Evolutionary conservation across 1,140 invertebrate genomes (phyloP).

Genomic region (Fopius arisanus): DNA sequence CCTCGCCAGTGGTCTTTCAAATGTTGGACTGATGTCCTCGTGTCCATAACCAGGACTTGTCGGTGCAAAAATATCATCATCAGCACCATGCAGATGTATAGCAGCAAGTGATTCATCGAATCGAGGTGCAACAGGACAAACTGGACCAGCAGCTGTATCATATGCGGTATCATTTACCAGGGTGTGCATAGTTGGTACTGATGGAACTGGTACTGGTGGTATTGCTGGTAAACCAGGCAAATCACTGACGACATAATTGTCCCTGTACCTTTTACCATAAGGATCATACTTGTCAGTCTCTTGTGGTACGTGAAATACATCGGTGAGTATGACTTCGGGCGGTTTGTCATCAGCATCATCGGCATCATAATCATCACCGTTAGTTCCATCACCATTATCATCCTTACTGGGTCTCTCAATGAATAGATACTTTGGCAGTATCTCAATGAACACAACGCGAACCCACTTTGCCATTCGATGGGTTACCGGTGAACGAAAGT

Average conservation of each 20-base stretch:
- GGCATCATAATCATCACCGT: conserved; percentile 70
- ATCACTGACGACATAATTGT: conserved; percentile 76
- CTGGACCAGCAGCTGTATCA: conserved; percentile 45
- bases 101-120: conserved; percentile 74
- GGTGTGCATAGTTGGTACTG: conserved; percentile 44
- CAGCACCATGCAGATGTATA: conserved; percentile 74
- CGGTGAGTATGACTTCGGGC: conserved; percentile 74
- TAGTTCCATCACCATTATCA: conserved; percentile 70
- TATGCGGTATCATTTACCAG: conserved; percentile 56
- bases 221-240: conserved; percentile 64
- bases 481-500: conserved; percentile 97
- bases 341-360: conserved; percentile 70
- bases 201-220: conserved; percentile 22
- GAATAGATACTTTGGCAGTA: conserved; percentile 85
- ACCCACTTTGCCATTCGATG: conserved; percentile 95
- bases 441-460: conserved; percentile 85
- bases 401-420: conserved; percentile 84
- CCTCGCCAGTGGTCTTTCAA: conserved; percentile 76
- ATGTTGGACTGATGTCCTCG: conserved; percentile 78
- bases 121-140: conserved; percentile 67
- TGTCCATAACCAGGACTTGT: conserved; percentile 65
- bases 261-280: conserved; percentile 72
- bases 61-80: conserved; percentile 83
- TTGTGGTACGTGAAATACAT: conserved; percentile 74
- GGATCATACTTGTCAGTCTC: conserved; percentile 76